Conservation (phyloP, 2,113 vertebrate species). For the Vulpes ferrilata region DNA sequence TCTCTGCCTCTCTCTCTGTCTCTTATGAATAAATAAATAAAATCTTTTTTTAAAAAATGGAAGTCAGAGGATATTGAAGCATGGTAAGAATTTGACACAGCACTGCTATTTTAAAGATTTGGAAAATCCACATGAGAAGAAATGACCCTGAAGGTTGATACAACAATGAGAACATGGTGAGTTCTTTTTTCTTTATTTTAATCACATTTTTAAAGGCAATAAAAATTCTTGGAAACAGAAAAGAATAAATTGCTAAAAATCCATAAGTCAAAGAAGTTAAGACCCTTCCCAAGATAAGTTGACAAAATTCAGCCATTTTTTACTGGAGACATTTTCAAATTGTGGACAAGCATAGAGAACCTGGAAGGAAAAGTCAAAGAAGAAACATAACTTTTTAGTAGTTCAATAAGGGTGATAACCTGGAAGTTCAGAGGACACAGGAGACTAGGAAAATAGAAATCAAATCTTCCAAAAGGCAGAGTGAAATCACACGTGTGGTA, state of each 20-base stretch:
- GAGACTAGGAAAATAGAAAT: background rate
- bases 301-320: background rate
- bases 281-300: background rate
- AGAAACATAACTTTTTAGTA: background rate
- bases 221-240: background rate
- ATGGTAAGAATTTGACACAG: background rate
- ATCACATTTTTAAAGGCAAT: background rate
- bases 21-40: too few relatives aligned
- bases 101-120: background rate
- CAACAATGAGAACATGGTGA: background rate
- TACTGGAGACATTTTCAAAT: background rate
- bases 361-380: background rate
- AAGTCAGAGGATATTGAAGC: background rate
- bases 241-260: background rate
- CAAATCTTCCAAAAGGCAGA: background rate
- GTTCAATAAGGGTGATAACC: background rate
- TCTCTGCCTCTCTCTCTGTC: too few relatives aligned
- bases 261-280: background rate
- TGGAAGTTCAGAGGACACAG: background rate
- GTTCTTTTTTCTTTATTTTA: background rate
- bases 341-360: background rate
- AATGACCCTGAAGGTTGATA: background rate
- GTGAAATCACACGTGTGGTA: background rate
- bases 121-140: background rate
- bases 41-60: too few relatives aligned